Evolutionary conservation across 92 coral and sea anemone genomes (phyloP), one percentile per base, ranked within the genome.

Genomic region (Parazoanthus darwini): DNA sequence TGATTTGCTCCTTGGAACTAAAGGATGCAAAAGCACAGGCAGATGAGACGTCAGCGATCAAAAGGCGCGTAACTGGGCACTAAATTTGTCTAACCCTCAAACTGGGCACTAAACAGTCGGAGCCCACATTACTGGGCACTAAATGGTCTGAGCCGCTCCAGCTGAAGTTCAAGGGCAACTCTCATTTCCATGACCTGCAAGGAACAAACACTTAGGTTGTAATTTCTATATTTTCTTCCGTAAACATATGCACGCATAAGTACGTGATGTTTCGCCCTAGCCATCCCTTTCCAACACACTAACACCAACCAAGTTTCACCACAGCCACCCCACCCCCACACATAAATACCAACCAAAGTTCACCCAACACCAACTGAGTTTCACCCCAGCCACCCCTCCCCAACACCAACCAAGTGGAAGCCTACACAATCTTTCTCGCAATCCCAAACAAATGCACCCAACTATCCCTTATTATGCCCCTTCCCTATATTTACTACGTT

Each of bases 111-210:
- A 39, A 39, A 39, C 42, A 39, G 42, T 39, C 42, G 3, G 42
- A 39, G 42, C 42, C 42, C 42, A 39, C 42, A 39, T 79, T 51
- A 66, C 85, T 81, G 50, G 36, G 88, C 25, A 22, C 90, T 86
- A 78, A 89, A 85, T 23, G 98, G 92, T 81, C 88, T 95, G 26
- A 94, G 91, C 65, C 92, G 94, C 63, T 94, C 98, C 44, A 97
- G 80, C 58, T 93, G 91, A 38, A 94, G 83, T 74, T 97, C 99
- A 71, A 97, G 85, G 9, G 88, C 75, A 26, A 92, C 93, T 82
- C 98, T 79, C 86, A 66, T 92, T 89, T 95, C 98, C 97, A 95
- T 95, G 84, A 93, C 92, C 99, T 97, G 78, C 15, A 83, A 59
- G 67, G 51, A 89, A 66, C 26, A 39, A 85, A 26, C 9, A 71